These are phyloP conservation scores for Loripinus fragilis DNA, from an alignment of 2,888 invertebrate species.

Conservation along the genomic window DNA sequence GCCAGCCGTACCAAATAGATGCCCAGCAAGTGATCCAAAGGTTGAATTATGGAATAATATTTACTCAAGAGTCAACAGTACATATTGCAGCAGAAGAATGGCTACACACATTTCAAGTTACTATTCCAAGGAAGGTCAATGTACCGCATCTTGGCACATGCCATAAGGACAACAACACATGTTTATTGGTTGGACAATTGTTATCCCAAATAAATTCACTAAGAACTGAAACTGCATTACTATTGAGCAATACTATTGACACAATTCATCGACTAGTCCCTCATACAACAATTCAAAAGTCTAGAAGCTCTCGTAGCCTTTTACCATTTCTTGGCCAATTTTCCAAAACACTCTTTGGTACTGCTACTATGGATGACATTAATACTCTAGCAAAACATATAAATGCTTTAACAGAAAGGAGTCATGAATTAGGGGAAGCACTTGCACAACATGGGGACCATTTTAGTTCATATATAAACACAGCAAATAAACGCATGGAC, in stretches of 20 bases:
- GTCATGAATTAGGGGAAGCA: no score
- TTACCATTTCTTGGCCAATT: constrained; percentile 31
- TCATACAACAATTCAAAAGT: background rate
- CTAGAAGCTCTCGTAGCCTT: background rate
- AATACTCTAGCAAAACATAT: constrained; percentile 30
- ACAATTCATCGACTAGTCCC: background rate
- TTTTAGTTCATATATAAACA: no score
- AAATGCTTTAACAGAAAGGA: constrained; percentile 20
- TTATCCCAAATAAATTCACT: background rate
- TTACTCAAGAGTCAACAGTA: background rate
- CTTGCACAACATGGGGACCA: no score
- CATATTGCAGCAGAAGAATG: background rate
- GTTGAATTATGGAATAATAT: background rate
- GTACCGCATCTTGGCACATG: background rate
- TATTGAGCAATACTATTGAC: background rate
- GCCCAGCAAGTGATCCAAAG: background rate
- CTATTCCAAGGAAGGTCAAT: background rate
- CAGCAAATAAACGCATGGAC: no score
- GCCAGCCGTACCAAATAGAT: background rate
- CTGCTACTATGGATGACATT: constrained; percentile 36
- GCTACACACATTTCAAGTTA: background rate
- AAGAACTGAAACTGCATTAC: background rate
- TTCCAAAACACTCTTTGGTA: constrained; percentile 27
- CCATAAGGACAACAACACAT: background rate
- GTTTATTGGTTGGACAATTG: background rate